Evolutionary conservation across 2,113 vertebrate species (phyloP).

Genomic region (Gallinago media): DNA sequence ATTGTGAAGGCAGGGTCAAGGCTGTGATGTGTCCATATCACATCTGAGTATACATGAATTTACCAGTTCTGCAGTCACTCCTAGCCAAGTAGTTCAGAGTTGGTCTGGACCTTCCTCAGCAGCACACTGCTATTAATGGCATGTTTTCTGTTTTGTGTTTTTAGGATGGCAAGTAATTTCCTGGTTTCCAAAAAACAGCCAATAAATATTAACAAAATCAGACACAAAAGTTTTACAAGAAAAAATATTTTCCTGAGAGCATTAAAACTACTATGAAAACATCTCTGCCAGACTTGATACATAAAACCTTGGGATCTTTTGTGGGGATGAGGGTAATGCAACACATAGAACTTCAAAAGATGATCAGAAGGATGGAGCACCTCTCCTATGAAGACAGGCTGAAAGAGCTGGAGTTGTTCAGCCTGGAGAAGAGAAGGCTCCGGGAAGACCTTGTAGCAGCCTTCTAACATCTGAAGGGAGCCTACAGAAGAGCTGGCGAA

Average conservation of each 20-base stretch:
- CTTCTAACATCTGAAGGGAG: too few species aligned
- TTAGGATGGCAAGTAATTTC: background rate
- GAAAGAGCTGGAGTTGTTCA: too few species aligned
- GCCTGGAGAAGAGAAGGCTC: too few species aligned
- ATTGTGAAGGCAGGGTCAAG: background rate
- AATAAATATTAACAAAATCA: background rate
- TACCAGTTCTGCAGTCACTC: background rate
- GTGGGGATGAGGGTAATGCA: accelerated
- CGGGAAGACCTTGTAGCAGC: too few species aligned
- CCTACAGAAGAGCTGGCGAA: too few species aligned
- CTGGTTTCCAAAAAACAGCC: background rate
- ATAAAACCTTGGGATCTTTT: background rate
- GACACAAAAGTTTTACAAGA: background rate
- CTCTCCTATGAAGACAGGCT: too few species aligned
- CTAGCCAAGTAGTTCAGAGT: background rate
- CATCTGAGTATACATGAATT: background rate
- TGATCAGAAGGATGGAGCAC: too few species aligned
- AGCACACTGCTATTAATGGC: background rate
- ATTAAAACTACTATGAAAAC: background rate
- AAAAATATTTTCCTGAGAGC: background rate
- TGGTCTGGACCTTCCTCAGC: background rate
- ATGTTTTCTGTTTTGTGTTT: background rate
- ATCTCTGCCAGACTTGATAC: background rate
- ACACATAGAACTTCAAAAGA: background rate
- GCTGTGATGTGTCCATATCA: background rate